Evolutionary conservation across 2,113 vertebrate genomes (phyloP).

Genomic region (Hypanus sabinus): DNA sequence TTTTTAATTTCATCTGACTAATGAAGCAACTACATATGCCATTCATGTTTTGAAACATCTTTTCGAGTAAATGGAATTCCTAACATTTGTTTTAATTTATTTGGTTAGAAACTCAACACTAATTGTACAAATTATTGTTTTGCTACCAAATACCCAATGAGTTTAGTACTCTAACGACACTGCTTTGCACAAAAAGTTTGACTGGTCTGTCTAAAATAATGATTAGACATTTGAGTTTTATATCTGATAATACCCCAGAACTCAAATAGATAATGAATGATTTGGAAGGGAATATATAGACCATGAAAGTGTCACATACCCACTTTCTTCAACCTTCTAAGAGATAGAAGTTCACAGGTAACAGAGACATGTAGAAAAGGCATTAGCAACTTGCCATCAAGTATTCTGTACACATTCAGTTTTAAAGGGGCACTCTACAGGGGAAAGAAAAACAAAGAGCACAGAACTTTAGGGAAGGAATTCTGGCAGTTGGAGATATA

Average conservation of each 20-base stretch:
- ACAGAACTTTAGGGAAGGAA: too few species aligned
- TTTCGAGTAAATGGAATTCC: not conserved
- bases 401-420: too few species aligned
- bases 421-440: too few species aligned
- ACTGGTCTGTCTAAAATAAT: not conserved
- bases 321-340: too few species aligned
- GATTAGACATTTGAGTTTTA: not conserved
- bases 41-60: not conserved
- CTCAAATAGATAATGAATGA: too few species aligned
- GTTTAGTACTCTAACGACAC: not conserved
- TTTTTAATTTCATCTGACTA: not conserved
- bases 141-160: not conserved
- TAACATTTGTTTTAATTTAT: not conserved
- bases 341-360: too few species aligned
- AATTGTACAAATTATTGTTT: not conserved
- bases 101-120: not conserved
- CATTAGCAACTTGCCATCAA: too few species aligned
- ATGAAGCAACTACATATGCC: not conserved
- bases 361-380: too few species aligned
- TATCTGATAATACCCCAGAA: not conserved
- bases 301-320: too few species aligned
- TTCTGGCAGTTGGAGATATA: too few species aligned
- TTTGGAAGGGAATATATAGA: too few species aligned
- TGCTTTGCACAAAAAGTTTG: not conserved
- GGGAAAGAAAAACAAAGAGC: too few species aligned